Conservation (phyloP, 1,140 invertebrate species). For the Lethocerus indicus region DNA sequence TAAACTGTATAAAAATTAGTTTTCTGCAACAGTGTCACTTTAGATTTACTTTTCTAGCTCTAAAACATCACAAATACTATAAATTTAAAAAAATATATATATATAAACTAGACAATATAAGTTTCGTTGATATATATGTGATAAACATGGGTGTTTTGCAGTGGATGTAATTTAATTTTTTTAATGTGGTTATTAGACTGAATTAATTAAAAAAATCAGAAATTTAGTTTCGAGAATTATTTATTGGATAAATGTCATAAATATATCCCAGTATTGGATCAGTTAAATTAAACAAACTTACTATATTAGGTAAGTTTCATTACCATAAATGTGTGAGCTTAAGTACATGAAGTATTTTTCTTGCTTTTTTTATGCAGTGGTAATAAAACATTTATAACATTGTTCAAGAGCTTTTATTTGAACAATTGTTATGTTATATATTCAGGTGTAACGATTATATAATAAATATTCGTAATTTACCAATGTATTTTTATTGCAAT, state of each 20-base stretch:
- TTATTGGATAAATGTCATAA: background rate
- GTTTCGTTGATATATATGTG: background rate
- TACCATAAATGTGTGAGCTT: background rate
- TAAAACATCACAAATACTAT: too few species aligned
- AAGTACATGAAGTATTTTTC: background rate
- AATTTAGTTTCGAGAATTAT: background rate
- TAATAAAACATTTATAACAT: background rate
- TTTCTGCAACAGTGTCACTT: background rate
- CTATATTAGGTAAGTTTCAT: background rate
- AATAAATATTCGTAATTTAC: background rate
- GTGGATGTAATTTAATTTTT: background rate
- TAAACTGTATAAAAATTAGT: too few species aligned
- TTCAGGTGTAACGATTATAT: constrained; percentile 3
- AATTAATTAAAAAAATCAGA: background rate
- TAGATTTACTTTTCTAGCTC: too few species aligned
- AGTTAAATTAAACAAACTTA: background rate
- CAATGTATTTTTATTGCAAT: background rate
- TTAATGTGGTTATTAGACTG: background rate
- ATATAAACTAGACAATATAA: background rate
- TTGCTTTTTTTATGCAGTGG: background rate
- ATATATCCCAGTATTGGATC: too few species aligned
- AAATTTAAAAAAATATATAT: too few species aligned
- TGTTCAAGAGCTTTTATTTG: background rate
- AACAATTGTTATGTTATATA: constrained; percentile 1
- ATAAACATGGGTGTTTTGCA: background rate